Conservation (phyloP, 2,113 vertebrate genomes). For the Echinops telfairi region DNA sequence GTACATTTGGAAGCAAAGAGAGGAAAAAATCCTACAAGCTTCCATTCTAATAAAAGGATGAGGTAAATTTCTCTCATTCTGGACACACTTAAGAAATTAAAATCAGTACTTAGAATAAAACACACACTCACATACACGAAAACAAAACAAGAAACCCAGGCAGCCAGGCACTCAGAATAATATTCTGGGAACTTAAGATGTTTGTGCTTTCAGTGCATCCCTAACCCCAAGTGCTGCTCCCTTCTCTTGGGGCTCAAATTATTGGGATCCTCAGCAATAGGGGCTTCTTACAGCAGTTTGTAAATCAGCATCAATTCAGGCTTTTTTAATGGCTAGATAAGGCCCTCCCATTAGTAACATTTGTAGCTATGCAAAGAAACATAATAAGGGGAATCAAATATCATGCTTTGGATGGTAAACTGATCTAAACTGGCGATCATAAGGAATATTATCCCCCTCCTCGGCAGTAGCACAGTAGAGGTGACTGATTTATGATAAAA, state of each 20-base stretch:
- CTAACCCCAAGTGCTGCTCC: neutral
- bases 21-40: neutral
- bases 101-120: conserved; percentile 49
- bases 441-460: conserved; percentile 71
- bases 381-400: conserved; percentile 75
- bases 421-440: conserved; percentile 73
- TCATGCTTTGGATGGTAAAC: conserved; percentile 75
- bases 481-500: conserved; percentile 40
- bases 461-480: conserved; percentile 4
- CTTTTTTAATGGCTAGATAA: conserved; percentile 61
- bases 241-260: neutral
- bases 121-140: too few relatives aligned
- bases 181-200: neutral
- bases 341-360: conserved; percentile 66
- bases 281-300: neutral
- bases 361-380: conserved; percentile 76
- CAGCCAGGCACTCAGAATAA: neutral
- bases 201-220: neutral
- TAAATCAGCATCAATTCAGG: neutral
- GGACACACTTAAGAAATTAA: conserved; percentile 42
- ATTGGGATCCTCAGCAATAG: conserved; percentile 41
- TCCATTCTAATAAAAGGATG: neutral
- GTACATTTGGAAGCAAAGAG: conserved; percentile 40
- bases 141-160: neutral
- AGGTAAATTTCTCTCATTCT: conserved; percentile 17